Evolutionary conservation across 2,797 vertebrate species (phyloP).

Genomic region (Gambelia wislizenii): DNA sequence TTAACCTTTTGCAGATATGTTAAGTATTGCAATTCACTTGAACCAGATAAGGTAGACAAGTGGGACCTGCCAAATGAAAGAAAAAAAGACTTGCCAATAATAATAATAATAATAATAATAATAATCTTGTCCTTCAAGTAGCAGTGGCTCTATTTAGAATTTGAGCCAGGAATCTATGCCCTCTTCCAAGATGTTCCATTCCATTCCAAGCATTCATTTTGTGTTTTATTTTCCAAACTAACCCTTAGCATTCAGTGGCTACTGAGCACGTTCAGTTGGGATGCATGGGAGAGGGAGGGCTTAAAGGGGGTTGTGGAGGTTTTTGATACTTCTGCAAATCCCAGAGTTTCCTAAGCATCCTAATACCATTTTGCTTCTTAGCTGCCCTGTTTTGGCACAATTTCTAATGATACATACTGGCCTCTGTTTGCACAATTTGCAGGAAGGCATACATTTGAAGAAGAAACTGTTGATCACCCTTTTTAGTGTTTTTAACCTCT

Average conservation of each 20-base stretch:
- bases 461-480: too few relatives aligned
- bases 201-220: background rate
- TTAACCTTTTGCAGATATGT: background rate
- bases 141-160: background rate
- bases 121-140: too few relatives aligned
- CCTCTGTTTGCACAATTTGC: background rate
- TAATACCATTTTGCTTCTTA: too few relatives aligned
- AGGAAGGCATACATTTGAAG: background rate
- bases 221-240: background rate
- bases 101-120: too few relatives aligned
- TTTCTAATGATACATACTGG: background rate
- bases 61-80: too few relatives aligned
- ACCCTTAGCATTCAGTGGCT: too few relatives aligned
- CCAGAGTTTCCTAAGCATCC: background rate
- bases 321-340: background rate
- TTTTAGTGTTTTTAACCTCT: too few relatives aligned
- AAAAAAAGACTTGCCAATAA: too few relatives aligned
- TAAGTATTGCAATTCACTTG: background rate
- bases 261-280: background rate
- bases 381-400: background rate
- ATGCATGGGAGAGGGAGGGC: background rate
- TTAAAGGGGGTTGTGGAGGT: background rate
- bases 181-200: background rate
- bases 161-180: background rate
- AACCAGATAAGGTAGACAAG: background rate